Base-by-base conservation (phyloP, 2,888 invertebrate species). In the Peribatodes rhomboidaria region DNA sequence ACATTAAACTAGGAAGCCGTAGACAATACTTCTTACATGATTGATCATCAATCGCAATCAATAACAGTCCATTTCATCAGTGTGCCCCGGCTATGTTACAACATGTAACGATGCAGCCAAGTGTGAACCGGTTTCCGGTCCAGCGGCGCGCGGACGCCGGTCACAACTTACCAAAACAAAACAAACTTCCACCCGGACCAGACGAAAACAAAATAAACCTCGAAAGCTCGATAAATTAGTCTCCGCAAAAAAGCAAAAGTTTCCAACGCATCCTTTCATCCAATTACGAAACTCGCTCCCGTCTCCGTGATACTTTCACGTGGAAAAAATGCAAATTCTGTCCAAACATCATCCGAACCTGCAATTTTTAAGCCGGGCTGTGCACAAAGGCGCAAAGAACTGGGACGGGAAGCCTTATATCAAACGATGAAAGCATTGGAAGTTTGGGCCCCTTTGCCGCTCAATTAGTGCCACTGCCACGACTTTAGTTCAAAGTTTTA, bases 251-350 rank as follows among this genome's bases (percentile, higher is more conserved):
- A 59, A 54, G 56, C 33, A 20, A 41, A 57, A 61, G 59, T 60
- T 59, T 35, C 57, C 37, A 63, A 57, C 70, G 60, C 68, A 59
- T 63, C 70, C 69, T 69, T 66, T 68, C 68, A 69, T 72, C 69
- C 69, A 71, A 68, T 72, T 67, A 68, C 65, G 22, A 50, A 14
- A 37, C 46, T 50, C 50, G 50, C 33, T 53, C 53, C 37, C 55
- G 50, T 58, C 65, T 64, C 55, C 63, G 61, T 61, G 49, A 53
- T 57, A 69, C 69, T 68, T 60, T 67, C 65, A 66, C 59, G 66
- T 71, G 67, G 68, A 71, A 73, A 71, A 74, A 74, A 77, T 76
- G 76, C 77, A 75, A 77, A 77, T 74, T 66, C 61, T 65, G 59
- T 52, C 67, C 73, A 74, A 78, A 78, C 75, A 74, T 61, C 64